Conservation (phyloP, 2,888 invertebrate species). For the Aproaerema taeniolella region DNA sequence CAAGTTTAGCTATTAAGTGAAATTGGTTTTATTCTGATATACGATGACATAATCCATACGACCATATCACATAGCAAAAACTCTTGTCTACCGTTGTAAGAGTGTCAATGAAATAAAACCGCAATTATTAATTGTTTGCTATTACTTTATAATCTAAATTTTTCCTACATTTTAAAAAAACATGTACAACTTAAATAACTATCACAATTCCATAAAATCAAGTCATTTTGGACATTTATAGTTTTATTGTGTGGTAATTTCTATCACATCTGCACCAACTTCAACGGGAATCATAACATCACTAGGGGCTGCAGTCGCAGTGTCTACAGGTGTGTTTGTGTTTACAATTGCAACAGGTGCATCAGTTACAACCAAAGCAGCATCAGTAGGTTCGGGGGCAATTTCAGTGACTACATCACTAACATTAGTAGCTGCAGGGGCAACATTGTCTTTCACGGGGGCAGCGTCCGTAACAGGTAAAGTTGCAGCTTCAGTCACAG, state of each 20-base stretch:
- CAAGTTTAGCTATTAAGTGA: too few species aligned
- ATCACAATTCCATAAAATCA: neutral
- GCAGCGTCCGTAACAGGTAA: neutral
- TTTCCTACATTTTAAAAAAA: neutral
- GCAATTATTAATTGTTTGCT: too few species aligned
- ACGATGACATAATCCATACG: too few species aligned
- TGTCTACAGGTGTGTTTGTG: constrained; percentile 12
- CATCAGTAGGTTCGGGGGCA: neutral
- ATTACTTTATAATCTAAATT: constrained; percentile 1
- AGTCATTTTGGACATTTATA: too few species aligned
- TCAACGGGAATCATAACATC: constrained; percentile 36
- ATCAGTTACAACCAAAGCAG: constrained; percentile 6
- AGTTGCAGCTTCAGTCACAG: neutral
- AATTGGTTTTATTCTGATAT: too few species aligned
- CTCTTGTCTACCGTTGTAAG: too few species aligned
- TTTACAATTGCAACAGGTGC: constrained; percentile 10
- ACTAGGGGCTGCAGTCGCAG: constrained; percentile 13
- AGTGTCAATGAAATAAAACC: too few species aligned
- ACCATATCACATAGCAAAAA: too few species aligned
- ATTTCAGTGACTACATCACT: neutral
- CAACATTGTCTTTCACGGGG: neutral
- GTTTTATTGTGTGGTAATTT: constrained; percentile 46
- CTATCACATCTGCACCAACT: constrained; percentile 49
- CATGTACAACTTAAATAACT: neutral
- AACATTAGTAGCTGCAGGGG: neutral